Base-by-base conservation (phyloP, 2,113 vertebrate genomes). In the Sapajus apella region DNA sequence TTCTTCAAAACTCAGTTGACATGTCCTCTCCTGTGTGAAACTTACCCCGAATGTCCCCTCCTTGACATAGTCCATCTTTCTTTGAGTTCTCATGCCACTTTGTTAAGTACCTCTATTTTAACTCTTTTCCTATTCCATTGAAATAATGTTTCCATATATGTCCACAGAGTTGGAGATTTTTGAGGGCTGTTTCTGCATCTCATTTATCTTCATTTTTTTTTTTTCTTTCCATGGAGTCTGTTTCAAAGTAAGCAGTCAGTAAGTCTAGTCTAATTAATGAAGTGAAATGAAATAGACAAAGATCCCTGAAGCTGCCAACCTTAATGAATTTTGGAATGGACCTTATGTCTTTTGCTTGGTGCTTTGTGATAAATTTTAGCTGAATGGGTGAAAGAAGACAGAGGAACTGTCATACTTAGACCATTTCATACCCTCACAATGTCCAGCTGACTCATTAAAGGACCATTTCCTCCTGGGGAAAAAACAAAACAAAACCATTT, bases 401-500 rank as follows among this genome's bases (percentile, higher is more conserved):
- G 80, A 27, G 87, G 84, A 96, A 76, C 50, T 80, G 18, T 96
- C 6, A 9, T 55, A 82, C 14, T 91, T 88, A 70, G 18, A 93
- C 43, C 43, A 73, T 88, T 92, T 96, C 40, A 61, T 93, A 94
- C 40, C 77, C 96, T 95, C 21, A 76, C 76, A 91, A 85, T 64
- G 58, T 93, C 87, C 81, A 95, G 87, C 21, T 97, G 96, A 97
- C 79, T 97, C 95, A 97, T 89, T 82, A 82, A 93, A 72, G 73
- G 83, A 95, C 35, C 23, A 96, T 97, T 97, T 97, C 94, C 96
- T 93, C 91, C 97, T 87, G 35, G 64, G 90, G 55, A 64, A 43
- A 91, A 95, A 95, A 88, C 90, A 97, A 97, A 94, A 90, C 88
- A 97, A 94, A 92, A n/a, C 97, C 90, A 95, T 96, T 97, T 94